Percentiles rank a stretch among this genome's conserved stretches.
Conservation (phyloP, 1,140 invertebrate species). For the Zaprionus tsacasi region DNA sequence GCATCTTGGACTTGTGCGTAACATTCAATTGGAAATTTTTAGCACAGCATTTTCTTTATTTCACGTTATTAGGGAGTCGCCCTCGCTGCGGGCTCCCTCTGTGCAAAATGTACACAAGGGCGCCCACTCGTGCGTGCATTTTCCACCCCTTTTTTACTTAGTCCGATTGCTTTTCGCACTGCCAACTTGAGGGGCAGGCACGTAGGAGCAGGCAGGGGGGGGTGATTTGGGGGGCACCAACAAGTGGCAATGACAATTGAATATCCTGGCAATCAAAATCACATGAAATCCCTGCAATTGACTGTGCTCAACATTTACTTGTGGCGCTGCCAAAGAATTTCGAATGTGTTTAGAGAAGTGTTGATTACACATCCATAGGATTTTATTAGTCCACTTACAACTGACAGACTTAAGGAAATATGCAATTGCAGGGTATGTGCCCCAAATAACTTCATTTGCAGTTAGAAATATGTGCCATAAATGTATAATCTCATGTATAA, state of each 20-base stretch:
- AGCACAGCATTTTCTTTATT: constrained; percentile 60
- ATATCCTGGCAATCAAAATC: constrained; percentile 49
- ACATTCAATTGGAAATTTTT: constrained; percentile 65
- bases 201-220: not conserved
- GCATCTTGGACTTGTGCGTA: not conserved
- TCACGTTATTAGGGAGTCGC: constrained; percentile 28
- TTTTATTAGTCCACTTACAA: constrained; percentile 22
- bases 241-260: constrained; percentile 55
- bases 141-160: constrained; percentile 67
- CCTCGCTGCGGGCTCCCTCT: not conserved
- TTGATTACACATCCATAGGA: constrained; percentile 31
- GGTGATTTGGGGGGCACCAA: constrained; percentile 22
- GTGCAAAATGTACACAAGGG: constrained; percentile 21
- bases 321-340: not conserved
- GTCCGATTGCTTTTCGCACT: constrained; percentile 51
- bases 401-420: not conserved
- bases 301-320: not conserved
- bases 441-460: not conserved
- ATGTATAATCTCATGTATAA: no score
- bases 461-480: no score
- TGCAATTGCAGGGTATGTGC: not conserved
- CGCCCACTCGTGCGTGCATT: constrained; percentile 59
- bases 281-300: constrained; percentile 33
- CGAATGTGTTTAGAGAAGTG: constrained; percentile 21
- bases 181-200: not conserved